phyloP scores from a whole-genome alignment of 2,888 invertebrate genomes.

The Euzetes globulus region DNA sequence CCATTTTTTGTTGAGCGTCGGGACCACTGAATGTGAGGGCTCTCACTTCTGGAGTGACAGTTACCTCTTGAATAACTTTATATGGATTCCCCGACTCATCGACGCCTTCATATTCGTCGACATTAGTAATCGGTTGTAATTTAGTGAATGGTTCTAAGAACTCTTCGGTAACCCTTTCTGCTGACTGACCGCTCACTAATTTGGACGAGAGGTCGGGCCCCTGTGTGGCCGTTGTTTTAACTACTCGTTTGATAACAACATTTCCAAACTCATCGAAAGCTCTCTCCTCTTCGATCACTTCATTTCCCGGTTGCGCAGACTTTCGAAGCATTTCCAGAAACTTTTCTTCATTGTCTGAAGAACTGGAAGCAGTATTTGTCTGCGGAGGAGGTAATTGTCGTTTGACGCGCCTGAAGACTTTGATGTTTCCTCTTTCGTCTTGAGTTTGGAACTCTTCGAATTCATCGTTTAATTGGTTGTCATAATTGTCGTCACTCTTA shows the following conservation, averaged over 20 bases:
- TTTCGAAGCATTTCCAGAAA: slow-evolving; percentile 19
- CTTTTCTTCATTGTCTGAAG: slow-evolving; percentile 19
- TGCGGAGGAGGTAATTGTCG: slow-evolving; percentile 1
- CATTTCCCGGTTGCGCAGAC: slow-evolving; percentile 29
- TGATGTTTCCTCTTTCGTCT: slow-evolving; percentile 54
- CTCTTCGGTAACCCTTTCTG: slow-evolving; percentile 51
- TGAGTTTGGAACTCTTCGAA: slow-evolving; percentile 52
- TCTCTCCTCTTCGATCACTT: slow-evolving; percentile 39
- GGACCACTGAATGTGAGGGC: slow-evolving; percentile 54
- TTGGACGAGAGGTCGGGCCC: slow-evolving; percentile 38
- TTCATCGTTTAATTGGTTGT: slow-evolving; percentile 51
- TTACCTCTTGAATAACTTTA: slow-evolving; percentile 45
- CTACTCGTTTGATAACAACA: slow-evolving; percentile 37
- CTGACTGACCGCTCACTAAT: slow-evolving; percentile 53
- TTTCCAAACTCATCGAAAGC: slow-evolving; percentile 39
- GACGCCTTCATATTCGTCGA: slow-evolving; percentile 40
- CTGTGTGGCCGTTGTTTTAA: slow-evolving; percentile 35
- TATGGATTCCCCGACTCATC: slow-evolving; percentile 41
- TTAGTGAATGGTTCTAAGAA: slow-evolving; percentile 48
- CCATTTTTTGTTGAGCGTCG: slow-evolving; percentile 52
- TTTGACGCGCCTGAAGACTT: slow-evolving; percentile 50
- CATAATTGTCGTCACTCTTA: not conserved
- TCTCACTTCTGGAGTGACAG: slow-evolving; percentile 52
- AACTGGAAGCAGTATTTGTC: not conserved
- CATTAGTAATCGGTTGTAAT: slow-evolving; percentile 39